Evolutionary conservation across 2,888 invertebrate genomes (phyloP), one percentile per base, ranked within the genome.

Genomic region (Drosophila multiciliata): DNA sequence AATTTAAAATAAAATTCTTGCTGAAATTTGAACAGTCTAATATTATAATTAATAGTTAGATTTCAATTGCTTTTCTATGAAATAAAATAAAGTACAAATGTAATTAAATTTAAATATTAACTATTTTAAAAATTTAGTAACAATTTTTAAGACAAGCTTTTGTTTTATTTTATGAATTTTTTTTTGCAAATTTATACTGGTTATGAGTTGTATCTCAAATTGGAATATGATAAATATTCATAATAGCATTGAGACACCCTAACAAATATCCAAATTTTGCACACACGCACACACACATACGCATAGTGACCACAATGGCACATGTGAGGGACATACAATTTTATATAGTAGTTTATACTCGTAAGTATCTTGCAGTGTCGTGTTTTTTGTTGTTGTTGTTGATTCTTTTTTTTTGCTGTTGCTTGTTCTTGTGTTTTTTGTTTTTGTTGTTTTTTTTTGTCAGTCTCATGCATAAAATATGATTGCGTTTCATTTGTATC

Each of bases 401-500:
- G 23, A 23, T 29, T 29, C 29, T 38, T n/a, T 48, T 38, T 50
- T 66, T 23, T 66, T 65, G 26, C 26, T 53, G 58, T 65, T 57
- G 64, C 36, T 60, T 72, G n/a, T 42, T 53, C 1, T 20, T 45
- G 32, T 42, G 3, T 23, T 32, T 48, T 49, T 48, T 58, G 42
- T 35, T 42, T 1, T 23, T 36, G 35, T 49, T 48, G 55, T 32
- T 50, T 48, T 58, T 66, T 73, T 73, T 78, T 80, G 74, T 67
- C 66, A 70, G 82, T 65, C 78, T 72, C 87, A 83, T 87, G 73
- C 89, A 87, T 87, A 89, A 87, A 87, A 87, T 89, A 87, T 87
- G 87, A 87, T 87, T 89, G 87, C 89, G 78, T 87, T 89, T 88
- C 85, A 86, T 86, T 86, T 88, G 85, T 86, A 88, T 78, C 83